Conservation (phyloP, 1,140 invertebrate genomes). For the Anthonomus grandis region DNA sequence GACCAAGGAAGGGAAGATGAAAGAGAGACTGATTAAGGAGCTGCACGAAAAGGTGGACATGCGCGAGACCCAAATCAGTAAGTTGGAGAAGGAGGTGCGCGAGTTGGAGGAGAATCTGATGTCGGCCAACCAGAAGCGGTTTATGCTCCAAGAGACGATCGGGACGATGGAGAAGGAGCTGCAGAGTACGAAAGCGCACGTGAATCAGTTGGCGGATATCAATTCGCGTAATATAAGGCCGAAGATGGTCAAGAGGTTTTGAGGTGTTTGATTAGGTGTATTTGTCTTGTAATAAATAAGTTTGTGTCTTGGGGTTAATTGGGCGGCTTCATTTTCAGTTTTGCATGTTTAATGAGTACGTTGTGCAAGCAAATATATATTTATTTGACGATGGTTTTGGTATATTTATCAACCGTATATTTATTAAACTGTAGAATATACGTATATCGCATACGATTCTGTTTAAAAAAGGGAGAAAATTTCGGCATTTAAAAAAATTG, state of each 20-base stretch:
- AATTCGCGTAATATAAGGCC: slow-evolving; percentile 35
- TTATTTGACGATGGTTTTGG: too few relatives aligned
- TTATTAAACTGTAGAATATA: too few relatives aligned
- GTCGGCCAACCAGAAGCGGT: slow-evolving; percentile 42
- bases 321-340: too few relatives aligned
- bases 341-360: too few relatives aligned
- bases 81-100: slow-evolving; percentile 34
- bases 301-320: too few relatives aligned
- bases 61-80: slow-evolving; percentile 25
- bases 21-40: slow-evolving; percentile 36
- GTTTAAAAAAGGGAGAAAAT: too few relatives aligned
- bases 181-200: slow-evolving; percentile 39
- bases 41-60: slow-evolving; percentile 32
- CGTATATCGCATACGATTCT: too few relatives aligned
- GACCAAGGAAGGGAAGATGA: slow-evolving; percentile 30
- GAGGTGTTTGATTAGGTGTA: too few relatives aligned
- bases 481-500: too few relatives aligned
- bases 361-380: too few relatives aligned
- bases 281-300: too few relatives aligned
- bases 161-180: slow-evolving; percentile 43
- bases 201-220: slow-evolving; percentile 35
- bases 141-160: slow-evolving; percentile 41
- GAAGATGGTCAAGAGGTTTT: slow-evolving; percentile 13
- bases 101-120: slow-evolving; percentile 38
- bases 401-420: too few relatives aligned